phyloP scores from a whole-genome alignment of 1,140 invertebrate species.

The Telenomus remus region DNA sequence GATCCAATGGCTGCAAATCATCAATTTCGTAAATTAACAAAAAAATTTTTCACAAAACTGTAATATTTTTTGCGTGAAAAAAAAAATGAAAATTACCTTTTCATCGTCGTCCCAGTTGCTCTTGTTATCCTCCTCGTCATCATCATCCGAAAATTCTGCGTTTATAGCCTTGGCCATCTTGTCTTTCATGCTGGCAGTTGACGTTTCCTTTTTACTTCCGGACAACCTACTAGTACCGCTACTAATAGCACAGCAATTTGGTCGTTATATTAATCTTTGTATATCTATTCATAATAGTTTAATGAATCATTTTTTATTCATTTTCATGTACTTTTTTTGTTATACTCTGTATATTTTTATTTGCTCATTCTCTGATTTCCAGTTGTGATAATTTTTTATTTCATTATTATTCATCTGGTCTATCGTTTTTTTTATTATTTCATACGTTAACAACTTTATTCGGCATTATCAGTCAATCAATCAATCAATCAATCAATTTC shows the following conservation, averaged over 20 bases:
- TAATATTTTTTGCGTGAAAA: constrained; percentile 1
- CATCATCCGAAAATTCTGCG: constrained; percentile 73
- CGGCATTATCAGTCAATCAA: constrained; percentile 48
- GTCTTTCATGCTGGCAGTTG: constrained; percentile 72
- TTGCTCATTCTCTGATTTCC: constrained; percentile 62
- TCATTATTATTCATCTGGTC: constrained; percentile 55
- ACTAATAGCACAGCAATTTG: constrained; percentile 73
- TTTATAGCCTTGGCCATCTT: constrained; percentile 75
- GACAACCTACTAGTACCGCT: constrained; percentile 73
- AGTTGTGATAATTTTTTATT: constrained; percentile 57
- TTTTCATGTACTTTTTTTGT: too few relatives aligned
- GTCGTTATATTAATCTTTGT: constrained; percentile 56
- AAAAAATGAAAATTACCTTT: constrained; percentile 58
- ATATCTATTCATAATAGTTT: constrained; percentile 60
- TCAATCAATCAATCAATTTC: constrained; percentile 43
- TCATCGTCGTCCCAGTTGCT: constrained; percentile 72
- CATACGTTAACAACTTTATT: constrained; percentile 58
- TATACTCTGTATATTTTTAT: constrained; percentile 48
- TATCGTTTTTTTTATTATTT: constrained; percentile 63
- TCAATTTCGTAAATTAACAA: constrained; percentile 4
- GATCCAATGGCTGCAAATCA: constrained; percentile 45
- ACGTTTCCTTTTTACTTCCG: constrained; percentile 74
- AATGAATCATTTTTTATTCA: constrained; percentile 69
- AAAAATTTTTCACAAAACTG: too few relatives aligned
- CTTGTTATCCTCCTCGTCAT: constrained; percentile 70